phyloP scores from a whole-genome alignment of 1,140 invertebrate genomes.

The Caenorhabditis remanei region DNA sequence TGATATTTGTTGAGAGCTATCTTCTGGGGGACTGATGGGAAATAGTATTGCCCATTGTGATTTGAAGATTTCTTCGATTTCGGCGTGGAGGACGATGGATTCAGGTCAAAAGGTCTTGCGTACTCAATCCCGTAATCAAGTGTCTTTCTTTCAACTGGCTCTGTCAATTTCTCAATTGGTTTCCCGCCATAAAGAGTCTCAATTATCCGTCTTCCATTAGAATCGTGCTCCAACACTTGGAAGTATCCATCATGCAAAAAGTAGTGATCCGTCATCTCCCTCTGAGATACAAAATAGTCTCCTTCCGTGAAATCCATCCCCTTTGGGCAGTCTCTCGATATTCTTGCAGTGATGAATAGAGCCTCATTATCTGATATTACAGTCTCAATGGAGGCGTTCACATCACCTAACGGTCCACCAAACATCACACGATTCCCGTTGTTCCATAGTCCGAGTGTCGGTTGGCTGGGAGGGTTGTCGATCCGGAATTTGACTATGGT shows the following conservation, averaged over 20 bases:
- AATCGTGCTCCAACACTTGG: not conserved
- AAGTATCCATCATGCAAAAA: not conserved
- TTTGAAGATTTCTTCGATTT: no score
- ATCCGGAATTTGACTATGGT: not conserved
- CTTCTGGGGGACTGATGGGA: not conserved
- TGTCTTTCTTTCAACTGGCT: no score
- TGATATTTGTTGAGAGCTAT: not conserved
- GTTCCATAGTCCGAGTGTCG: constrained; percentile 1
- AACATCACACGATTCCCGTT: not conserved
- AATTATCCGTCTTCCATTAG: constrained; percentile 31
- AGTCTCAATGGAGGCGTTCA: not conserved
- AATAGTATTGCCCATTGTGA: not conserved
- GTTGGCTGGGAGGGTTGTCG: not conserved
- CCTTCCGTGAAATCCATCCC: not conserved
- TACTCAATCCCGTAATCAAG: no score
- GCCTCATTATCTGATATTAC: not conserved
- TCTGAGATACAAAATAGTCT: not conserved
- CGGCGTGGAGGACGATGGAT: no score
- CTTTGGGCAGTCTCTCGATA: not conserved
- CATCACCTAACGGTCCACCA: not conserved
- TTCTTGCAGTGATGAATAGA: not conserved
- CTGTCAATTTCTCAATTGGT: not conserved
- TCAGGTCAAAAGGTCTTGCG: no score
- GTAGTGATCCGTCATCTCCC: not conserved
- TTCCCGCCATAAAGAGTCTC: constrained; percentile 23